Evolutionary conservation across 2,888 invertebrate genomes (phyloP), one percentile per base, ranked within the genome.

Genomic region (Polydrusus pterygomalis): DNA sequence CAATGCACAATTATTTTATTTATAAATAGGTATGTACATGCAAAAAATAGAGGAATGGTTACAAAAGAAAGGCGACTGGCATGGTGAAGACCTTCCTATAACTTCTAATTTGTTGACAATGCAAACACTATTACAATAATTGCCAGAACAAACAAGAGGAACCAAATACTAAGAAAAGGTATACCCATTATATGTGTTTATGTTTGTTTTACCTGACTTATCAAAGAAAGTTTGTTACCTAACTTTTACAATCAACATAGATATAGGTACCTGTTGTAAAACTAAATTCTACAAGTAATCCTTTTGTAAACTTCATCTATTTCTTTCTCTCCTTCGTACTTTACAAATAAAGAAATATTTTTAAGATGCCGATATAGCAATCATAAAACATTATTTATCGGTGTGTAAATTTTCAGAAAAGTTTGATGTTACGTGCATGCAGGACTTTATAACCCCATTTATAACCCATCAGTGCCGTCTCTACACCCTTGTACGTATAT

Each of bases 171-270:
- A n/a, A 51, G 49, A 65, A 51, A 49, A 18, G 25, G 30, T 17
- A 65, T 65, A 30, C 64, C 15, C 49, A 38, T 38, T 63, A 18
- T 40, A n/a, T 43, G n/a, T n/a, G n/a, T 17, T 11, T 20, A 63
- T 34, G 51, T 65, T 65, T 51, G 65, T 51, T 65, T 51, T 65
- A 65, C 65, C 51, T 65, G 65, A 65, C 51, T 65, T 51, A 34
- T 51, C 65, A 51, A 25, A 15, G 49, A 65, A 65, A 51, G 34
- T 65, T 65, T 65, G 65, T 65, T 51, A 65, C 49, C 65, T 65
- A 65, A 65, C 65, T 65, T 65, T 65, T 34, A 65, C 20, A 65
- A 25, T 25, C 1, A 25, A 65, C n/a, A 20, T 64, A 45, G 17
- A 34, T 10, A 51, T 17, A n/a, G n/a, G n/a, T n/a, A 34, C 65